A percentile compares a stretch with the other conserved stretches of the same genome.
These are phyloP conservation scores for Molossus alvarezi DNA, from an alignment of 2,797 vertebrate species.

Conservation along the genomic window DNA sequence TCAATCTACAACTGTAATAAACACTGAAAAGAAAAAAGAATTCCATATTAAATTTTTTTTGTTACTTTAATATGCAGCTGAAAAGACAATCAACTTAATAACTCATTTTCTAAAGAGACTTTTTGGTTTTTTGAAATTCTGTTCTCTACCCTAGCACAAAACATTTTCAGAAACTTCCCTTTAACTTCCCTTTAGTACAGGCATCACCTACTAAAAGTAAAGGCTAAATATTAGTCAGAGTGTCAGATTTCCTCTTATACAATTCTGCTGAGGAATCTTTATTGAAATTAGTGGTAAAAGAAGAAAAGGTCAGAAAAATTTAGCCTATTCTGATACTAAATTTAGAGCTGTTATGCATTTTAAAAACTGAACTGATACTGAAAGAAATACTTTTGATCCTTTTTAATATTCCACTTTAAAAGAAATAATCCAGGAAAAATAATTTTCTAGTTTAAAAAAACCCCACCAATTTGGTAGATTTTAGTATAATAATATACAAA, in stretches of 20 bases:
- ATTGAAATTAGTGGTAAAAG: background rate
- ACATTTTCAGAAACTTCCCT: slow-evolving; percentile 50
- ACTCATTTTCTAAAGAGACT: slow-evolving; percentile 33
- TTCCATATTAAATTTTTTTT: background rate
- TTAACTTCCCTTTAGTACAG: background rate
- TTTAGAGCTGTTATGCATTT: background rate
- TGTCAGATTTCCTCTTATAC: background rate
- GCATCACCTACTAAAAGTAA: slow-evolving; percentile 42
- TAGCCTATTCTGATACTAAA: background rate
- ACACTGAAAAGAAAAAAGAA: background rate
- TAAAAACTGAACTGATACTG: slow-evolving; percentile 45
- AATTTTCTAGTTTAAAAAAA: background rate
- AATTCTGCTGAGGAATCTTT: slow-evolving; percentile 26
- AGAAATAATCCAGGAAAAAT: slow-evolving; percentile 7
- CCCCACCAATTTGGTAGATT: background rate
- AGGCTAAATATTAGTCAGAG: background rate
- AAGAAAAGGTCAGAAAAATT: slow-evolving; percentile 34
- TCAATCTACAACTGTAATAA: background rate
- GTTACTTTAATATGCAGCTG: slow-evolving; percentile 38
- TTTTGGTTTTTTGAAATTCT: slow-evolving; percentile 4
- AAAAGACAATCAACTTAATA: slow-evolving; percentile 9
- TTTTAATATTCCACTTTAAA: background rate
- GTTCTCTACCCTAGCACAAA: background rate
- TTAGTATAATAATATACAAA: slow-evolving; percentile 38
- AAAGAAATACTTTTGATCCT: background rate